Percentiles rank a stretch among this genome's conserved stretches.
phyloP scores from a whole-genome alignment of 2,113 vertebrate species.

The Pitta sordida region DNA sequence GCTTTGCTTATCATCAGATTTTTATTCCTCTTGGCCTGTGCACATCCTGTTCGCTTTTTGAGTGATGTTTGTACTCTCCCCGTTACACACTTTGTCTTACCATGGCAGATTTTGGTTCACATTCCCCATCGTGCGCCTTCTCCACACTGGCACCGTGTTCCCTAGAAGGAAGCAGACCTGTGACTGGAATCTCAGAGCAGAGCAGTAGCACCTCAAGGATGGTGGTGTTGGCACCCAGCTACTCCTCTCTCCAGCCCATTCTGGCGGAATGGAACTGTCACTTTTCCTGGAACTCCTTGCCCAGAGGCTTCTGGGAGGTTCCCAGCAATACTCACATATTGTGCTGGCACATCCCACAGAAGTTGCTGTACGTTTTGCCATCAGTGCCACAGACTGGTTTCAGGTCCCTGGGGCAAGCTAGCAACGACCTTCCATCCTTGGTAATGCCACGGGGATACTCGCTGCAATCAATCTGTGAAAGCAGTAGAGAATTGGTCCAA shows the following conservation, averaged over 20 bases:
- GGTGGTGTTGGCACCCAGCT: neutral
- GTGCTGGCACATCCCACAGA: conserved; percentile 33
- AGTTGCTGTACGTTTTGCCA: neutral
- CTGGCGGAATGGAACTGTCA: neutral
- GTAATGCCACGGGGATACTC: rapidly evolving
- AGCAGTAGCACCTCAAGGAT: neutral
- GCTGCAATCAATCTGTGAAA: conserved; percentile 28
- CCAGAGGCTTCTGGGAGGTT: neutral
- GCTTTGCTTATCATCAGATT: neutral
- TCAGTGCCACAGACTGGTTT: conserved; percentile 17
- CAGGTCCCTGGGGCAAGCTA: neutral
- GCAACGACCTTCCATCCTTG: neutral
- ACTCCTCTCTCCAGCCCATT: neutral
- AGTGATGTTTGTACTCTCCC: neutral
- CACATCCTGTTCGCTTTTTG: neutral
- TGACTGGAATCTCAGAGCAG: neutral
- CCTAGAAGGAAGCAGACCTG: neutral
- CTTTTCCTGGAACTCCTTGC: neutral
- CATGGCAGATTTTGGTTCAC: rapidly evolving
- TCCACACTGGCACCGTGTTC: neutral
- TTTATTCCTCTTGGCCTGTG: neutral
- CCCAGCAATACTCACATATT: neutral
- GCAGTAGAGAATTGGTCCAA: neutral
- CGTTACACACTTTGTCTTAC: neutral
- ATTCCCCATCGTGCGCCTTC: conserved; percentile 29